Evolutionary conservation across 1,140 invertebrate species (phyloP).

Genomic region (Bradysia coprophila): DNA sequence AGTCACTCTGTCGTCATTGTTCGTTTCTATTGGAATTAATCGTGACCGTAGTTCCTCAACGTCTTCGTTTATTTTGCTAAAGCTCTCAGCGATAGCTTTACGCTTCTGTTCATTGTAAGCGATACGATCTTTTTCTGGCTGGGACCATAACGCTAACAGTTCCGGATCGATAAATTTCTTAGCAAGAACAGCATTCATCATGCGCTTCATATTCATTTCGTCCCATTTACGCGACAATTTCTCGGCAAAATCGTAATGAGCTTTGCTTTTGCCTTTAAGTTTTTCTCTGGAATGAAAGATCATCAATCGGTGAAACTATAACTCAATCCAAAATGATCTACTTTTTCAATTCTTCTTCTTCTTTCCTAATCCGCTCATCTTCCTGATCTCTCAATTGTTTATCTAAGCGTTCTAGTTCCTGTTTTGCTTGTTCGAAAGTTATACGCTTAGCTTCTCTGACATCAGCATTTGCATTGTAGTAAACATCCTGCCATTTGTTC

Average conservation of each 20-base stretch:
- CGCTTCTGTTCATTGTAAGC: constrained; percentile 18
- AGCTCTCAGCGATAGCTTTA: constrained; percentile 10
- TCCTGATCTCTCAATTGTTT: constrained; percentile 6
- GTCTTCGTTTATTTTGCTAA: constrained; percentile 13
- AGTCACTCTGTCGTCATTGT: constrained; percentile 12
- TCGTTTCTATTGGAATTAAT: constrained; percentile 14
- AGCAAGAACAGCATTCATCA: constrained; percentile 18
- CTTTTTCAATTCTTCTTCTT: constrained; percentile 2
- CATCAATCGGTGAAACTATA: background rate
- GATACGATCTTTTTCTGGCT: constrained; percentile 15
- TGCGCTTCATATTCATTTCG: constrained; percentile 17
- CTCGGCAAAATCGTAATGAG: constrained; percentile 2
- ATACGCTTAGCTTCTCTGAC: constrained; percentile 18
- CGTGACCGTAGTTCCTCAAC: constrained; percentile 13
- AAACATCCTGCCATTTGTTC: constrained; percentile 17
- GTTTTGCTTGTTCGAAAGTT: constrained; percentile 12
- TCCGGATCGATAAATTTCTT: constrained; percentile 21
- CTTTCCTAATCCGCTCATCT: background rate
- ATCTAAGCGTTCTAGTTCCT: constrained; percentile 16
- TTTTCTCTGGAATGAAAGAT: background rate
- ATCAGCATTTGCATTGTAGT: constrained; percentile 19
- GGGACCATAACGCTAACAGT: constrained; percentile 16
- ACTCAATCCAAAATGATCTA: background rate
- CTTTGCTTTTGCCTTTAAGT: background rate
- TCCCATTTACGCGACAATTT: constrained; percentile 12